Evolutionary conservation across 2,888 invertebrate genomes (phyloP).

Genomic region (Pharmacophagus antenor): DNA sequence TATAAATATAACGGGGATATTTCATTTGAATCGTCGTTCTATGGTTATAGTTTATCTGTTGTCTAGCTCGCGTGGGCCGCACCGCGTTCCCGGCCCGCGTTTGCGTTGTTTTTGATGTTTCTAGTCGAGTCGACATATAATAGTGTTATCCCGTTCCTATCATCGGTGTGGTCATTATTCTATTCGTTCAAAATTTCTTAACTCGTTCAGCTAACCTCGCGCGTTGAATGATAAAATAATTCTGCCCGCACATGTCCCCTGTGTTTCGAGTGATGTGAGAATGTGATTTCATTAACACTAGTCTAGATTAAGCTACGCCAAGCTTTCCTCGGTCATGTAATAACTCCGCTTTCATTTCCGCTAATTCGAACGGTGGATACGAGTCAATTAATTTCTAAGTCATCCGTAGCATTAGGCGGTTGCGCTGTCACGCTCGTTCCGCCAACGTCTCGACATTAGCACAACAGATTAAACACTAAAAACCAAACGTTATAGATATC

Average conservation of each 20-base stretch:
- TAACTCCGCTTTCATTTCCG: constrained; percentile 46
- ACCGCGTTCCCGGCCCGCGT: constrained; percentile 49
- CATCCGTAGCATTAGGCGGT: constrained; percentile 71
- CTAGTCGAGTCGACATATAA: constrained; percentile 70
- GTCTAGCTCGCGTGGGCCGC: constrained; percentile 43
- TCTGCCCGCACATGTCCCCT: constrained; percentile 35
- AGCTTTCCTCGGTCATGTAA: constrained; percentile 42
- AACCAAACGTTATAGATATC: constrained; percentile 41
- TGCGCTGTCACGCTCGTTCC: constrained; percentile 65
- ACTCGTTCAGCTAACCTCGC: constrained; percentile 34
- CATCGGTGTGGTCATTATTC: constrained; percentile 13
- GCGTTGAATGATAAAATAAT: constrained; percentile 29
- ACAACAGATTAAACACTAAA: constrained; percentile 64
- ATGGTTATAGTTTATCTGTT: too few species aligned
- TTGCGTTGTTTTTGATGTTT: constrained; percentile 50
- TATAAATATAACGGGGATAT: constrained; percentile 34
- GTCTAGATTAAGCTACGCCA: constrained; percentile 53
- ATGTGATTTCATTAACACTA: constrained; percentile 66
- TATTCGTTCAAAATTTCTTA: neutral
- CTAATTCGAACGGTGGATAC: constrained; percentile 61
- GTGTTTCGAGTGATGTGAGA: constrained; percentile 62
- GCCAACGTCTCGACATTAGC: constrained; percentile 71
- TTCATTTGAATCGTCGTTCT: neutral
- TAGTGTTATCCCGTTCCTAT: constrained; percentile 69
- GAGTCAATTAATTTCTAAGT: constrained; percentile 80